phyloP scores from a whole-genome alignment of 2,113 vertebrate species.

The Rhinoderma darwinii region DNA sequence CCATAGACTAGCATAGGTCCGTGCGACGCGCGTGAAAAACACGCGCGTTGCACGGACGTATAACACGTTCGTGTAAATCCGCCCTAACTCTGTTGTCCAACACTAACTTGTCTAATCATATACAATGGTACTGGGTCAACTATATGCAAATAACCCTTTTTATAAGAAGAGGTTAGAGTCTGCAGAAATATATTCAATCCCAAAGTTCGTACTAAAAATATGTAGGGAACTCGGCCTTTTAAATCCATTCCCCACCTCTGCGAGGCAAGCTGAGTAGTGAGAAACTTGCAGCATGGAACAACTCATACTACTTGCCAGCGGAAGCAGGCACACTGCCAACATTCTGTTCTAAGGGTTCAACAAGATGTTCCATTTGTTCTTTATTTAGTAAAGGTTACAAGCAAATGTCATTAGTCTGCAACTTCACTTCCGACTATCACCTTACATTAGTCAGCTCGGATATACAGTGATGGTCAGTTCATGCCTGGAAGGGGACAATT shows the following conservation, averaged over 20 bases:
- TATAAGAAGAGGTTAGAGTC: too few species aligned
- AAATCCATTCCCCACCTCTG: neutral
- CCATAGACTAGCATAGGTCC: too few species aligned
- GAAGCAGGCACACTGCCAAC: slow-evolving; percentile 23
- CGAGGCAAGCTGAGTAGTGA: neutral
- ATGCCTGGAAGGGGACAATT: neutral
- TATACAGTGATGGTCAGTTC: neutral
- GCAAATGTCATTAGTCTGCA: slow-evolving; percentile 40
- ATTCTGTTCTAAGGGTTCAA: slow-evolving; percentile 41
- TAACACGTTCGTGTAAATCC: too few species aligned
- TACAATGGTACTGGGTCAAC: neutral
- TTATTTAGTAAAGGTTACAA: slow-evolving; percentile 59
- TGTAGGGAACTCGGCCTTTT: neutral
- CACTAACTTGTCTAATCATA: too few species aligned
- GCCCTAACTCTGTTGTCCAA: too few species aligned
- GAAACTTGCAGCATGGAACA: neutral
- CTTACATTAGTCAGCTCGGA: slow-evolving; percentile 26
- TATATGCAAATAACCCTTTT: neutral
- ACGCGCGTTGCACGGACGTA: too few species aligned
- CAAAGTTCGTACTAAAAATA: neutral
- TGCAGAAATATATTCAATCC: neutral
- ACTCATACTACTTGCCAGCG: slow-evolving; percentile 7
- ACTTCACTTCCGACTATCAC: slow-evolving; percentile 49
- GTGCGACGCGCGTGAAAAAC: too few species aligned
- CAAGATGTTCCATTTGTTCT: slow-evolving; percentile 44